Percentiles rank a stretch among this genome's conserved stretches.
Conservation (phyloP, 2,888 invertebrate species). For the Papilio elwesi region DNA sequence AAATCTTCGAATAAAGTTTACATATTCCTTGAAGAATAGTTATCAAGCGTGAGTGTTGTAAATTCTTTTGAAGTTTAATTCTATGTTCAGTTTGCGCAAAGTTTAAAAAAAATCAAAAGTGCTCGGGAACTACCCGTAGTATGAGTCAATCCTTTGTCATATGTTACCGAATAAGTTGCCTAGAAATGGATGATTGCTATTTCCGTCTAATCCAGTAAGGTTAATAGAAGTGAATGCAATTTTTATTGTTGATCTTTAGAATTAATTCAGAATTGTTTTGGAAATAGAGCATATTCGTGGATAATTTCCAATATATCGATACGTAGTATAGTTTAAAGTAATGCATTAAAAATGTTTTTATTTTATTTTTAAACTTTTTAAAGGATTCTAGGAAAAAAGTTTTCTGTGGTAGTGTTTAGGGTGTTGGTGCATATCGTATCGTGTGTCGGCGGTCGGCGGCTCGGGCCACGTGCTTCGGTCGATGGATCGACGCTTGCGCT, state of each 20-base stretch:
- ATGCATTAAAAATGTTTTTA: not conserved
- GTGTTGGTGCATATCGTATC: conserved; percentile 51
- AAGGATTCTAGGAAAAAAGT: not conserved
- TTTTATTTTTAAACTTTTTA: not conserved
- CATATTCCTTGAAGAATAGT: not conserved
- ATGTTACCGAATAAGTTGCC: too few relatives aligned
- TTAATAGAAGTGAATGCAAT: too few relatives aligned
- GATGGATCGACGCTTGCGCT: conserved; percentile 72
- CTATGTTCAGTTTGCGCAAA: not conserved
- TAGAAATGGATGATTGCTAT: too few relatives aligned
- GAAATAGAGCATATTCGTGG: too few relatives aligned
- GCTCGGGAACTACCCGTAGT: too few relatives aligned
- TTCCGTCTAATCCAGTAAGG: too few relatives aligned
- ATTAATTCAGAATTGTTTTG: too few relatives aligned
- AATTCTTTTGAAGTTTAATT: not conserved
- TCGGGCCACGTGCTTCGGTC: conserved; percentile 73
- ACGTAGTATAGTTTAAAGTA: not conserved
- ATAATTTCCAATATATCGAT: too few relatives aligned
- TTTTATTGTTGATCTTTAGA: too few relatives aligned
- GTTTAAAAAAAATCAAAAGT: not conserved
- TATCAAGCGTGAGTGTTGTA: conserved; percentile 14
- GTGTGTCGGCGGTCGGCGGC: conserved; percentile 43
- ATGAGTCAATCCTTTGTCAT: too few relatives aligned
- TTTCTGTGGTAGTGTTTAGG: conserved; percentile 14
- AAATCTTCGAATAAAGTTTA: not conserved